phyloP scores from a whole-genome alignment of 2,113 vertebrate species.

The Aspiorhynchus laticeps region DNA sequence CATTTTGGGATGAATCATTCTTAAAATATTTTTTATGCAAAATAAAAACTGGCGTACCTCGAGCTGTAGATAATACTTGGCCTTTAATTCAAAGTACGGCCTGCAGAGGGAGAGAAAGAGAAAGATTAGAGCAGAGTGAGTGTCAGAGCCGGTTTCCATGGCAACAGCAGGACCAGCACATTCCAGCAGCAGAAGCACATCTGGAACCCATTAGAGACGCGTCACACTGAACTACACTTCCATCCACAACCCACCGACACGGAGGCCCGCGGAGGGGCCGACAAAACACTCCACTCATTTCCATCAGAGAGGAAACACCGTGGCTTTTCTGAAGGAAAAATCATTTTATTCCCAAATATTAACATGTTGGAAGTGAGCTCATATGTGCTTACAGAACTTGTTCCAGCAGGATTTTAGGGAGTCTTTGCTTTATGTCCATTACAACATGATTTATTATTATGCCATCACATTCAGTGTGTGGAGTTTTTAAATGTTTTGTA shows the following conservation, averaged over 20 bases:
- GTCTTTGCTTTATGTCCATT: not conserved
- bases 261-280: constrained; percentile 26
- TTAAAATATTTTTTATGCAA: not conserved
- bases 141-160: constrained; percentile 42
- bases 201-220: constrained; percentile 55
- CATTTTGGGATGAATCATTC: too few species aligned
- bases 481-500: not conserved
- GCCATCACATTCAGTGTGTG: not conserved
- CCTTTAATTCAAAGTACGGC: constrained; percentile 97
- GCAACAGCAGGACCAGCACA: constrained; percentile 62
- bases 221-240: not conserved
- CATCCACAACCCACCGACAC: not conserved
- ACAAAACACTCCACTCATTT: not conserved
- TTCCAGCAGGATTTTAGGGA: not conserved
- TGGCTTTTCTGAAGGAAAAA: not conserved
- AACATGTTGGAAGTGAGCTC: not conserved
- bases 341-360: not conserved
- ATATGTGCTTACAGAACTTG: not conserved
- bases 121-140: constrained; percentile 37
- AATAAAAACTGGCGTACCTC: constrained; percentile 80
- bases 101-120: constrained; percentile 73
- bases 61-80: constrained; percentile 93
- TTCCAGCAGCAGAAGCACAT: constrained; percentile 64
- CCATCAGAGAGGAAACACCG: not conserved
- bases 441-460: not conserved